A percentile compares a stretch with the other conserved stretches of the same genome.
phyloP scores from a whole-genome alignment of 2,113 vertebrate genomes.

The Serilophus lunatus region DNA sequence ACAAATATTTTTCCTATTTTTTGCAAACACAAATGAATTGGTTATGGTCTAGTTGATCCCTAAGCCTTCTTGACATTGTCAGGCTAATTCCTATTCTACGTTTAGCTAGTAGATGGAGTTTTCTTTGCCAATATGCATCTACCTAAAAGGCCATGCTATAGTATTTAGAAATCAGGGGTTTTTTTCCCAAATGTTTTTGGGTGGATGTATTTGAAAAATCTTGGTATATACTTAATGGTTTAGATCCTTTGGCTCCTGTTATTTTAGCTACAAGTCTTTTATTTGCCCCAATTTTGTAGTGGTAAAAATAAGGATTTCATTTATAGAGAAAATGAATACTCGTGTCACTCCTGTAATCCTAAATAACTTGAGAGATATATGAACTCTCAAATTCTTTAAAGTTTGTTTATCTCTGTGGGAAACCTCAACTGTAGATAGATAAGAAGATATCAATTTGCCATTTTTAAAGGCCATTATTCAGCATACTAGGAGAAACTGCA shows the following conservation, averaged over 20 bases:
- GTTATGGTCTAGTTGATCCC: background rate
- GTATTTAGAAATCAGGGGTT: background rate
- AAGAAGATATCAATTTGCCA: background rate
- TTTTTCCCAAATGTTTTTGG: background rate
- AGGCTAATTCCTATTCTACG: background rate
- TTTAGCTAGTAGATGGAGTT: background rate
- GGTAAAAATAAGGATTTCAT: background rate
- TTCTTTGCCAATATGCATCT: background rate
- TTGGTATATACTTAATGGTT: background rate
- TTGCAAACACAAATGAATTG: background rate
- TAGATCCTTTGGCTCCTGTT: background rate
- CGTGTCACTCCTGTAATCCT: background rate
- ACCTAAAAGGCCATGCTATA: background rate
- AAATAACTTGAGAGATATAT: background rate
- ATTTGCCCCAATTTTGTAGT: background rate
- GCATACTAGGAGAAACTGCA: background rate
- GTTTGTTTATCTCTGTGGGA: background rate
- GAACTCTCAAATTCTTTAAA: background rate
- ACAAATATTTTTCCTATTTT: background rate
- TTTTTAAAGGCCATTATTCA: background rate
- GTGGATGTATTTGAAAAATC: background rate
- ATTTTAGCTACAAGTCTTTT: background rate
- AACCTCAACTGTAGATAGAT: background rate
- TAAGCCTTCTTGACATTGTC: background rate
- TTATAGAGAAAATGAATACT: background rate